A percentile compares a stretch with the other conserved stretches of the same genome.
Conservation (phyloP, 1,140 invertebrate genomes). For the Epicauta chinensis region DNA sequence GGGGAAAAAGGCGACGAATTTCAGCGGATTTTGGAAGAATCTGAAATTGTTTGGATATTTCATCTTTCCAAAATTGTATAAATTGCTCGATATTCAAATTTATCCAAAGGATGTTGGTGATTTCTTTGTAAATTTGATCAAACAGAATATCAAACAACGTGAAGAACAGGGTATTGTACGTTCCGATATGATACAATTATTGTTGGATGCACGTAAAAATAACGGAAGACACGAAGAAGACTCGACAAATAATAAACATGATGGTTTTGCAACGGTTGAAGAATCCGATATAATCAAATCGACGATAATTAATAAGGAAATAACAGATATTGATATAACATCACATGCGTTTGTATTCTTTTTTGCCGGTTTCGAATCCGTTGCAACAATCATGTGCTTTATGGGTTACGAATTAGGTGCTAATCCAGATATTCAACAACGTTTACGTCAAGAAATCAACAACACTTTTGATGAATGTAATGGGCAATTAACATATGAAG, state of each 20-base stretch:
- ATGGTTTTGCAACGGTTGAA: conserved; percentile 44
- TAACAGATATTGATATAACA: conserved; percentile 26
- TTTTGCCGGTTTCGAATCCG: conserved; percentile 40
- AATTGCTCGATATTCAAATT: background rate
- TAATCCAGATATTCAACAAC: too few species aligned
- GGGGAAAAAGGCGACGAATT: conserved; percentile 25
- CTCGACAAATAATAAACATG: too few species aligned
- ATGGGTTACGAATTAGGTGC: conserved; percentile 39
- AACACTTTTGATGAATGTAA: too few species aligned
- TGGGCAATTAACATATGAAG: too few species aligned
- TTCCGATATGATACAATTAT: too few species aligned
- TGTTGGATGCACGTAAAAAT: too few species aligned
- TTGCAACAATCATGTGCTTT: conserved; percentile 38
- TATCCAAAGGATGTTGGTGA: background rate
- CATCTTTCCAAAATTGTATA: background rate
- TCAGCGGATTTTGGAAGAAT: background rate
- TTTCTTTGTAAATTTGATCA: conserved; percentile 16
- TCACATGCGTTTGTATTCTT: conserved; percentile 41
- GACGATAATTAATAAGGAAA: too few species aligned
- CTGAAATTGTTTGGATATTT: background rate
- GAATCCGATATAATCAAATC: conserved; percentile 17
- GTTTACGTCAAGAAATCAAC: too few species aligned
- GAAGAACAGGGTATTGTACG: too few species aligned
- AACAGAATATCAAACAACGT: conserved; percentile 32
- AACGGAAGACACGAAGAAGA: too few species aligned